Conservation (phyloP, 2,797 vertebrate genomes). For the Clamator glandarius region DNA sequence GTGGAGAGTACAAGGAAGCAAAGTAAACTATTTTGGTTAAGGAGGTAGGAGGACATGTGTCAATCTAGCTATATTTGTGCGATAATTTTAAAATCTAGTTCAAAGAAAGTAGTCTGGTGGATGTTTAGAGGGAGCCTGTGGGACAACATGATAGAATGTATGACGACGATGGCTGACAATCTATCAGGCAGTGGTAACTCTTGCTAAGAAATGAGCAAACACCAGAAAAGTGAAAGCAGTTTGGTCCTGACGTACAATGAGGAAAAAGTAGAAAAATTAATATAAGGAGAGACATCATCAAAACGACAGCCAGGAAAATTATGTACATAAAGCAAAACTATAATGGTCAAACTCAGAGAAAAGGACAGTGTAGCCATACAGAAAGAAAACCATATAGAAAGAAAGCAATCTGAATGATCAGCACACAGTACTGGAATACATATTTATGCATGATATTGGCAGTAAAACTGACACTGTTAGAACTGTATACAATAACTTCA, state of each 20-base stretch:
- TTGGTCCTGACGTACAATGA: neutral
- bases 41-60: slow-evolving; percentile 62
- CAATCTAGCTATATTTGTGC: slow-evolving; percentile 23
- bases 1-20: slow-evolving; percentile 36
- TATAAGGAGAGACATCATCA: neutral
- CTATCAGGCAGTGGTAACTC: neutral
- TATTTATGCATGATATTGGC: neutral
- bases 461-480: neutral
- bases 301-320: neutral
- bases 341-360: neutral
- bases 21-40: slow-evolving; percentile 42
- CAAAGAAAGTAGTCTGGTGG: slow-evolving; percentile 12
- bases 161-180: neutral
- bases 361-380: neutral
- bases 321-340: neutral
- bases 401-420: neutral
- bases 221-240: neutral
- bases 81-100: slow-evolving; percentile 8
- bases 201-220: slow-evolving; percentile 31
- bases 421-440: neutral
- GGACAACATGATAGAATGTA: slow-evolving; percentile 1
- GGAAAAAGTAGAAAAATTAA: neutral
- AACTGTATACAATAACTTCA: neutral
- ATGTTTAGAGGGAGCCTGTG: slow-evolving; percentile 26
- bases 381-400: neutral